These are phyloP conservation scores for Plectrocnemia conspersa DNA, from an alignment of 1,140 invertebrate genomes.

Conservation along the genomic window DNA sequence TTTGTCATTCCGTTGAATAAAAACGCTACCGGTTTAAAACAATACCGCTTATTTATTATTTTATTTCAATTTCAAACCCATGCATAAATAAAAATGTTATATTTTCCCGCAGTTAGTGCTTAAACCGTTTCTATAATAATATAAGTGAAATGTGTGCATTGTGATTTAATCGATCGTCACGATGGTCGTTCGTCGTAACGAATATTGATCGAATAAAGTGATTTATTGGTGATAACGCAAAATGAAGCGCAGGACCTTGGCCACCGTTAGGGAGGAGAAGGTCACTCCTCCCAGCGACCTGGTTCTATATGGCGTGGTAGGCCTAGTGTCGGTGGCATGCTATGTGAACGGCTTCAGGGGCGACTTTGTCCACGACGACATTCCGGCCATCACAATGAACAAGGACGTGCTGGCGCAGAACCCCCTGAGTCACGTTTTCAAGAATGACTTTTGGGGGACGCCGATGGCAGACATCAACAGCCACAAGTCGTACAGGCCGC, in stretches of 20 bases:
- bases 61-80: background rate
- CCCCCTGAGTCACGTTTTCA: constrained; percentile 61
- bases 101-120: background rate
- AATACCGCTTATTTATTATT: constrained; percentile 16
- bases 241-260: constrained; percentile 46
- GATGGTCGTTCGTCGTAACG: background rate
- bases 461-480: constrained; percentile 77
- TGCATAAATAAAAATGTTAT: background rate
- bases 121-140: too few species aligned
- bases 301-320: constrained; percentile 56
- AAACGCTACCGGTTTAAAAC: constrained; percentile 32
- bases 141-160: background rate
- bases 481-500: constrained; percentile 79
- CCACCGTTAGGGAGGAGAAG: constrained; percentile 45
- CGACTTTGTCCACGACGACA: constrained; percentile 88
- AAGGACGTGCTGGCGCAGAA: constrained; percentile 72
- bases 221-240: too few species aligned
- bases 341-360: constrained; percentile 77
- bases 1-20: constrained; percentile 24
- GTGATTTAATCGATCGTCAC: background rate
- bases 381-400: constrained; percentile 81
- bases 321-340: constrained; percentile 61
- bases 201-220: background rate
- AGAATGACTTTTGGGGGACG: constrained; percentile 90
- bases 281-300: constrained; percentile 43